Evolutionary conservation across 2,113 vertebrate species (phyloP).

Genomic region (Seriola rivoliana): DNA sequence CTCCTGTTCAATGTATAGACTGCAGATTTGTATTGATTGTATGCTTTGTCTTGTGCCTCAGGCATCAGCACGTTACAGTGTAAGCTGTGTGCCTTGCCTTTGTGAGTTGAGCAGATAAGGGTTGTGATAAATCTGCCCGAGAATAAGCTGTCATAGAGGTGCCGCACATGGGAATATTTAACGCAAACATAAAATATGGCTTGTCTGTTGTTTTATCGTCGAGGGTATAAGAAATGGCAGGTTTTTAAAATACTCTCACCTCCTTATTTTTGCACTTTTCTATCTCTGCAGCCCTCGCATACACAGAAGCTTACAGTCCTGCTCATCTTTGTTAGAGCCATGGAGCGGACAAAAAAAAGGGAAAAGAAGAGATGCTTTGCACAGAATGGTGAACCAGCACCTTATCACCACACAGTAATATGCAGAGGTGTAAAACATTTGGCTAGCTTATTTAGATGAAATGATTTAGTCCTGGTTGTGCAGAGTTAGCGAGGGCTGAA

Average conservation of each 20-base stretch:
- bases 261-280: constrained; percentile 69
- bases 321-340: constrained; percentile 59
- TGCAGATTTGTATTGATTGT: constrained; percentile 82
- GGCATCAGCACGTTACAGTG: constrained; percentile 65
- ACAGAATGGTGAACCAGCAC: constrained; percentile 66
- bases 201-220: constrained; percentile 82
- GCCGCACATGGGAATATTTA: constrained; percentile 84
- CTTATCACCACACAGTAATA: constrained; percentile 81
- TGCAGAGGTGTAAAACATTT: constrained; percentile 86
- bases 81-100: constrained; percentile 64
- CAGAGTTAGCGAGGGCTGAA: constrained; percentile 71
- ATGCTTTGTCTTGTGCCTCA: constrained; percentile 76
- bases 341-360: constrained; percentile 25
- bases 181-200: constrained; percentile 83
- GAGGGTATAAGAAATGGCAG: constrained; percentile 73
- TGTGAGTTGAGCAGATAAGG: constrained; percentile 79
- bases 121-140: constrained; percentile 83
- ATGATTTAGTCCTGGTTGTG: constrained; percentile 74
- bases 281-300: constrained; percentile 57
- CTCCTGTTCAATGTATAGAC: constrained; percentile 81
- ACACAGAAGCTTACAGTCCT: constrained; percentile 48
- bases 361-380: constrained; percentile 54
- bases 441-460: constrained; percentile 83
- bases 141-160: constrained; percentile 84
- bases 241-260: constrained; percentile 75